Base-by-base conservation (phyloP, 2,888 invertebrate genomes). In the Epicampocera succincta region DNA sequence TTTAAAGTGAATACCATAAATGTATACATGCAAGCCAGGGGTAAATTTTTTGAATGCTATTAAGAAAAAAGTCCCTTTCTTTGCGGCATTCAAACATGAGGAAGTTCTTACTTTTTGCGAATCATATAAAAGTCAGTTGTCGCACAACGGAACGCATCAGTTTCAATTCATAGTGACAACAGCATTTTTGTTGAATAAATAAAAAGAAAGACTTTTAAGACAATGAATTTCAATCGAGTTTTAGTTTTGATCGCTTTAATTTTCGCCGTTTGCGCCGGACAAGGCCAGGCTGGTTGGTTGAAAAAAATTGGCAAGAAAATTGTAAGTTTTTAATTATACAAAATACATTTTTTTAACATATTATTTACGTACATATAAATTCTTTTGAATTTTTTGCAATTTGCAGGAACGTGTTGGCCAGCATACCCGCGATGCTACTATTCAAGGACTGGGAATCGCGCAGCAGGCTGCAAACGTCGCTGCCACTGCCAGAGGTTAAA, bases 381-480 rank as follows among this genome's bases (percentile, higher is more conserved):
- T 13, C 42, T 17, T 40, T 54, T 33, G 12, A 29, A 29, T 29
- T 25, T 9, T 1, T 54, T 29, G 25, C 25, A 25, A 25, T 56
- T 66, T 17, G 6, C 61, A 87, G 86, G 85, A 86, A 63, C 83
- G 85, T 21, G 83, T 83, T 29, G 86, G 84, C 4, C 85, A 86
- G 63, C 85, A 86, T 72, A 84, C 85, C 40, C 84, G 87, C 56
- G 86, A 86, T 84, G 86, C 86, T 3, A 69, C 85, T 12, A 87
- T 87, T 33, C 84, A 86, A 71, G 73, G 78, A 2, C 80, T 86
- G 44, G 85, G 75, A 4, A 71, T 87, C 29, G 86, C 86, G 0
- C 87, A 87, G 50, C 85, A 85, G 52, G 87, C 86, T 0, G 86
- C 87, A 0, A 85, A 86, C 84, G 86, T 86, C 8, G 85, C 84